Evolutionary conservation across 2,888 invertebrate species (phyloP).

Genomic region (Tenthredo livida): DNA sequence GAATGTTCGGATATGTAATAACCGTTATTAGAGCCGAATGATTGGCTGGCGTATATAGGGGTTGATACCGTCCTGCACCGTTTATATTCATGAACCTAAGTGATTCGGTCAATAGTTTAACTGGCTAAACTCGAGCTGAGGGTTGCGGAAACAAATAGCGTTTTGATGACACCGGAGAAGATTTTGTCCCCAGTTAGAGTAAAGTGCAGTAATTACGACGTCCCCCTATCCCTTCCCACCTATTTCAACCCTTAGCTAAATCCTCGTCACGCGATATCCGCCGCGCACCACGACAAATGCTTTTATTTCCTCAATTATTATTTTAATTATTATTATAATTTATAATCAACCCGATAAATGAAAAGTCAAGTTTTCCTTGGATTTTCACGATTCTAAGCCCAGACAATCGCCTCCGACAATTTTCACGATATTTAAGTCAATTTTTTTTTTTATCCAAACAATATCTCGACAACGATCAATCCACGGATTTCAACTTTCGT

Average conservation of each 20-base stretch:
- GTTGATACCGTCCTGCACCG: constrained; percentile 58
- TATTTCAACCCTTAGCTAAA: constrained; percentile 10
- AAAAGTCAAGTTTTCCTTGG: neutral
- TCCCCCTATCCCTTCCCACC: constrained; percentile 26
- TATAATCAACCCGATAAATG: neutral
- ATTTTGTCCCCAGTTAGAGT: constrained; percentile 53
- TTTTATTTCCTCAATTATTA: neutral
- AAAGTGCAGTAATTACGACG: constrained; percentile 54
- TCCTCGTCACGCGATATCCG: constrained; percentile 7
- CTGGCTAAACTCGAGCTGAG: constrained; percentile 38
- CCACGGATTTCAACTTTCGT: no score
- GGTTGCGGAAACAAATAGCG: constrained; percentile 50
- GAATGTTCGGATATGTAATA: constrained; percentile 7
- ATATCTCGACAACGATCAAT: no score
- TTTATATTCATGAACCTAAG: constrained; percentile 72
- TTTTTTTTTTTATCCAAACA: neutral
- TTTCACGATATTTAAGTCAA: neutral
- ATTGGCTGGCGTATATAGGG: constrained; percentile 22
- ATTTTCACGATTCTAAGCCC: neutral
- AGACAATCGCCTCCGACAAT: no score
- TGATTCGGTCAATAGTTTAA: constrained; percentile 70
- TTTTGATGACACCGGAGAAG: constrained; percentile 58
- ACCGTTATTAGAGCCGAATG: constrained; percentile 34
- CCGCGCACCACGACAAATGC: neutral
- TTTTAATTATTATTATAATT: neutral